These are phyloP conservation scores for Anomalospiza imberbis DNA, from an alignment of 2,797 vertebrate genomes.

Conservation along the genomic window DNA sequence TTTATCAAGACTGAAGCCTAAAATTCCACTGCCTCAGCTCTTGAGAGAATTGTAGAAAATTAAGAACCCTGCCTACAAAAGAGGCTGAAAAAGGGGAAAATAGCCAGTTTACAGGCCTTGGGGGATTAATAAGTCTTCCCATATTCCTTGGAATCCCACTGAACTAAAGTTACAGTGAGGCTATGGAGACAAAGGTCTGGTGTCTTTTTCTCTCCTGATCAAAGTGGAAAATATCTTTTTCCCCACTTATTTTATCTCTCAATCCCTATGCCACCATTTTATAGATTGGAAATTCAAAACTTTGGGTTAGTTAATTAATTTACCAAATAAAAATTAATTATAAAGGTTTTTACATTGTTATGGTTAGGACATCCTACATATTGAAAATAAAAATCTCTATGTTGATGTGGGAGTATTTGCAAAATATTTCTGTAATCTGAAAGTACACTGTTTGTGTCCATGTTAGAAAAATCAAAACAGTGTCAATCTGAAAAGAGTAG, in stretches of 20 bases:
- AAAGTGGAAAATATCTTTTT: conserved; percentile 55
- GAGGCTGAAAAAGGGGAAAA: conserved; percentile 66
- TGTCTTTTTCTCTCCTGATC: conserved; percentile 56
- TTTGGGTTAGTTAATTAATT: not conserved
- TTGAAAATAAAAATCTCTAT: not conserved
- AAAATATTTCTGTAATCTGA: not conserved
- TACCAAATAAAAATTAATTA: not conserved
- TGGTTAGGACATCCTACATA: not conserved
- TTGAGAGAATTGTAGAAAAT: conserved; percentile 61
- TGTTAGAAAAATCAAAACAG: not conserved
- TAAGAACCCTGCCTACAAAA: conserved; percentile 56
- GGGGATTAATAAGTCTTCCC: conserved; percentile 75
- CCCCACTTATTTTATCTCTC: not conserved
- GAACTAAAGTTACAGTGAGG: conserved; percentile 73
- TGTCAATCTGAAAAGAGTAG: not conserved
- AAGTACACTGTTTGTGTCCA: not conserved
- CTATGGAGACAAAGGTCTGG: conserved; percentile 62
- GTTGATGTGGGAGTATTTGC: not conserved
- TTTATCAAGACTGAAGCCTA: conserved; percentile 40
- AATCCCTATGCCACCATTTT: not conserved
- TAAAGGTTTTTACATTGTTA: not conserved
- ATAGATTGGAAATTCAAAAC: not conserved
- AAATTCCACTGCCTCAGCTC: conserved; percentile 66
- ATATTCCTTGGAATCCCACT: conserved; percentile 77
- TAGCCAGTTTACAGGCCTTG: conserved; percentile 60